phyloP scores from a whole-genome alignment of 2,888 invertebrate species.

The Chrysotoxum bicinctum region DNA sequence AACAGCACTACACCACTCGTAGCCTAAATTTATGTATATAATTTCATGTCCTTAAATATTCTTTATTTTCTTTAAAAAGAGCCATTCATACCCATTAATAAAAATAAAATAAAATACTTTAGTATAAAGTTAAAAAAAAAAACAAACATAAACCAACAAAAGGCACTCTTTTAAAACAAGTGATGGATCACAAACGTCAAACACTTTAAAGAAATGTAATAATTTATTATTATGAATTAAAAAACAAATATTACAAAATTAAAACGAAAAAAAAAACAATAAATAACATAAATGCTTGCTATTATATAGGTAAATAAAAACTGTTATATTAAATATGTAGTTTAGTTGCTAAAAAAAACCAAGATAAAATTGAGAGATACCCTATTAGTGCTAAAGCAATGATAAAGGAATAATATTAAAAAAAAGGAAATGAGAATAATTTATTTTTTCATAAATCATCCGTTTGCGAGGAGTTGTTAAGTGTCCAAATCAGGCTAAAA shows the following conservation, averaged over 20 bases:
- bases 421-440: slow-evolving; percentile 31
- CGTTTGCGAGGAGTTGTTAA: slow-evolving; percentile 29
- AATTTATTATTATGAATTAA: slow-evolving; percentile 17
- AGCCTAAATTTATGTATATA: background rate
- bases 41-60: background rate
- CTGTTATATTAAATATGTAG: slow-evolving; percentile 50
- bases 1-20: background rate
- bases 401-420: slow-evolving; percentile 33
- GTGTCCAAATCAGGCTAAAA: slow-evolving; percentile 15
- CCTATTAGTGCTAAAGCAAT: slow-evolving; percentile 58
- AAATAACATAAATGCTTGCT: slow-evolving; percentile 45
- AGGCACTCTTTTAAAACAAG: slow-evolving; percentile 25
- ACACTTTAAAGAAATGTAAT: slow-evolving; percentile 35
- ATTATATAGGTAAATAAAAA: slow-evolving; percentile 54
- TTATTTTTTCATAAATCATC: slow-evolving; percentile 61
- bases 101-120: slow-evolving; percentile 34
- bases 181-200: slow-evolving; percentile 56
- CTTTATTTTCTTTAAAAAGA: background rate
- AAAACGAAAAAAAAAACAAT: slow-evolving; percentile 14
- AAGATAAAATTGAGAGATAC: slow-evolving; percentile 18
- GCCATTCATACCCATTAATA: slow-evolving; percentile 28
- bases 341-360: slow-evolving; percentile 53
- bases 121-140: slow-evolving; percentile 8
- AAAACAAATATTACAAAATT: background rate
- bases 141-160: slow-evolving; percentile 18